Evolutionary conservation across 2,888 invertebrate genomes (phyloP).

Genomic region (Hemithea aestivaria): DNA sequence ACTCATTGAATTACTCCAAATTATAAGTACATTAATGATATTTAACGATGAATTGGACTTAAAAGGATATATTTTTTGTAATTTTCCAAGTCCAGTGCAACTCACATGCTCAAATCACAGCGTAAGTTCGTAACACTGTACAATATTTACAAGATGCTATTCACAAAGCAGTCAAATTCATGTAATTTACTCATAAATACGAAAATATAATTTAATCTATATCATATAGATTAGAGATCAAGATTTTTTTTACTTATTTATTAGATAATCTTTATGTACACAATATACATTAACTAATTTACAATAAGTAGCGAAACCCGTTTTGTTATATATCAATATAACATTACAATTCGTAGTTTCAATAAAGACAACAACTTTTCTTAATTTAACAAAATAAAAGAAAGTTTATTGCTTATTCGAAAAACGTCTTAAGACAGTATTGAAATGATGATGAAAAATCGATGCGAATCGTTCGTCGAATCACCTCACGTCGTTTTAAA

Average conservation of each 20-base stretch:
- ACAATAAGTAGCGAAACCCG: constrained; percentile 54
- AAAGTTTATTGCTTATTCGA: constrained; percentile 26
- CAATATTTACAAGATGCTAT: constrained; percentile 55
- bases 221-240: constrained; percentile 65
- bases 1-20: no score
- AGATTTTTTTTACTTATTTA: constrained; percentile 45
- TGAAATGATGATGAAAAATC: constrained; percentile 4
- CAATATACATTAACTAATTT: constrained; percentile 21
- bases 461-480: constrained; percentile 5
- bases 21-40: no score
- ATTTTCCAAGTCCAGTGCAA: constrained; percentile 29
- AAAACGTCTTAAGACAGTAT: constrained; percentile 1
- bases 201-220: constrained; percentile 72
- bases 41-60: no score
- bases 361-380: constrained; percentile 10
- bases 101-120: constrained; percentile 41
- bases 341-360: not conserved
- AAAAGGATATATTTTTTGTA: no score
- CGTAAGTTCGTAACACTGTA: constrained; percentile 65
- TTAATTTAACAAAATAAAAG: constrained; percentile 28
- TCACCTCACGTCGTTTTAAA: not conserved
- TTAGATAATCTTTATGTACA: constrained; percentile 23
- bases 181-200: constrained; percentile 46
- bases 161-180: constrained; percentile 53
- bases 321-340: constrained; percentile 31